Evolutionary conservation across 1,140 invertebrate species (phyloP).

Genomic region (Trypoxylus dichotomus): DNA sequence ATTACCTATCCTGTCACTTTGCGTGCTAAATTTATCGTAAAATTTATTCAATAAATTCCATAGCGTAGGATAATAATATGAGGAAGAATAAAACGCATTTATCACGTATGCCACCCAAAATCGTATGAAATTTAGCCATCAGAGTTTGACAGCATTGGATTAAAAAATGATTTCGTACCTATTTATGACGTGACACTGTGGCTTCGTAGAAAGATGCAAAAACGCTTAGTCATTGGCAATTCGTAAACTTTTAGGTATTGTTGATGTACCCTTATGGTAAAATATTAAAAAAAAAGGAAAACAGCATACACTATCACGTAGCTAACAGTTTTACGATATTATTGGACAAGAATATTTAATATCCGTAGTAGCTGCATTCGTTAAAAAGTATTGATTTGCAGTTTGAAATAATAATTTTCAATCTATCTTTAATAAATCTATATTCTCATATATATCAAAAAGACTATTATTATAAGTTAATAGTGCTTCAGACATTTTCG

Average conservation of each 20-base stretch:
- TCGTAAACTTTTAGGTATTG: neutral
- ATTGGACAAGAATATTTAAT: neutral
- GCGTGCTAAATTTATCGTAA: conserved; percentile 13
- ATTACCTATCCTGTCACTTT: neutral
- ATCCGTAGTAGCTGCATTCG: neutral
- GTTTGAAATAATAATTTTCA: no score
- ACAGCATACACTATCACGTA: neutral
- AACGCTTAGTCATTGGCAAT: neutral
- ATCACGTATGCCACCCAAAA: neutral
- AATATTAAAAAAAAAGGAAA: neutral
- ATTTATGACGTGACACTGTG: neutral
- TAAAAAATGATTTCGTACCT: conserved; percentile 21
- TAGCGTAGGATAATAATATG: neutral
- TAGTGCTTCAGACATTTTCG: neutral
- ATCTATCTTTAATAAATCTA: no score
- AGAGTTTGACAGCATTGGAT: conserved; percentile 6
- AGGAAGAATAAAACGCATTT: conserved; percentile 12
- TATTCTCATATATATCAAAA: no score
- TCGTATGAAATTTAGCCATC: conserved; percentile 22
- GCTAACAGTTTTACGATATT: neutral
- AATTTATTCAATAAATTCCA: conserved; percentile 20
- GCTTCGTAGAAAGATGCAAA: neutral
- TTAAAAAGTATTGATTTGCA: neutral
- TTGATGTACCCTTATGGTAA: neutral
- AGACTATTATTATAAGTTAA: no score